Base-by-base conservation (phyloP, 1,140 invertebrate genomes). In the Atopsyche davidsoni region DNA sequence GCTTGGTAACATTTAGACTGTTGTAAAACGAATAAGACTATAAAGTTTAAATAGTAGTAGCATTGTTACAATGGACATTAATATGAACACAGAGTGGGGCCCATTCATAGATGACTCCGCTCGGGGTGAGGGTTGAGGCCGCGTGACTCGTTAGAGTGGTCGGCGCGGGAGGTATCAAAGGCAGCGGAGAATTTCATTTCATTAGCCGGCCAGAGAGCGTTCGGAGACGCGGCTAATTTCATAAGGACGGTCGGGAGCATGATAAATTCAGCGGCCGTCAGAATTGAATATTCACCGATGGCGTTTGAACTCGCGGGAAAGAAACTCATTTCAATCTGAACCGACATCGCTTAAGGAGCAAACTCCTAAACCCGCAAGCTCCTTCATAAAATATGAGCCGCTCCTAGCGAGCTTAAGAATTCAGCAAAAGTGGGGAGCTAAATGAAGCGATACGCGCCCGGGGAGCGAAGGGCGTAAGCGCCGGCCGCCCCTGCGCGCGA, bases 351-450 rank as follows among this genome's bases (percentile, higher is more conserved):
- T 18, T 34, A 7, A 43, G 51, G 51, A 48, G 45, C 22, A 53
- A 48, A 48, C 38, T 43, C 39, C 38, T 39, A 24, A 53, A 42
- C 23, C 51, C 51, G 21, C 51, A 49, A 51, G 31, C 55, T 47
- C 45, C 35, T 57, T 52, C 55, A 57, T 57, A 57, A 57, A 57
- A 57, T 57, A 57, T 57, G 55, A 57, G 46, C 55, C 41, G 25
- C 40, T 24, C 46, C 36, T 19, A 32, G 46, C 39, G 31, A 35
- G 49, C 55, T 57, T 46, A 57, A 57, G 55, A 57, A 57, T 57
- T 57, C 55, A 57, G 50, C 55, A 57, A 57, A 52, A 57, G 55
- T 57, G 55, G 49, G 49, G 41, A 51, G 46, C 49, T 56, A 56
- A 56, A 56, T 56, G 54, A 56, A 55, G 42, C 53, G 53, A 34